Conservation (phyloP, 2,113 vertebrate genomes). For the Caranx ignobilis region DNA sequence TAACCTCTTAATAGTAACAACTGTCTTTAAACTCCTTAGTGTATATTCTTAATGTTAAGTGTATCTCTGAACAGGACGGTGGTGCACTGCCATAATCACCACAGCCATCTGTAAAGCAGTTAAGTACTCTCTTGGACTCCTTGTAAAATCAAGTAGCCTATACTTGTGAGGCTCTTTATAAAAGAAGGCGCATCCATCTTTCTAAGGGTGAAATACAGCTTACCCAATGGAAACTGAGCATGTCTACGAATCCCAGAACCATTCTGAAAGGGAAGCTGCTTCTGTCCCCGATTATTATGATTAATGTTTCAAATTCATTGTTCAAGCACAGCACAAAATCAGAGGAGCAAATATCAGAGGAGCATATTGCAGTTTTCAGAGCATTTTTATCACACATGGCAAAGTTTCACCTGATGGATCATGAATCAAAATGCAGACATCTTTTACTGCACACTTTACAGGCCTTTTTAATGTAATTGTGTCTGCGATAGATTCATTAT, state of each 20-base stretch:
- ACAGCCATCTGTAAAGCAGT: background rate
- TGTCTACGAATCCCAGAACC: conserved; percentile 17
- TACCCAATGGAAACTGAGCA: conserved; percentile 16
- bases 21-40: background rate
- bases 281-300: background rate
- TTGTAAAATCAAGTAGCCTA: conserved; percentile 10
- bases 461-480: conserved; percentile 26
- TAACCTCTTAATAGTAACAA: background rate
- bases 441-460: conserved; percentile 14
- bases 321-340: conserved; percentile 4
- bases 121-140: background rate
- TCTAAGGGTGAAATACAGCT: conserved; percentile 8
- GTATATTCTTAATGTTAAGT: conserved; percentile 17
- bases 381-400: background rate
- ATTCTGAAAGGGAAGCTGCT: background rate
- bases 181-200: conserved; percentile 6
- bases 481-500: conserved; percentile 29
- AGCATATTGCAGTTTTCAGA: background rate
- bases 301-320: conserved; percentile 1
- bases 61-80: conserved; percentile 22
- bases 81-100: conserved; percentile 36
- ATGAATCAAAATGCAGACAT: conserved; percentile 6
- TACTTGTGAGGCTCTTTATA: conserved; percentile 35
- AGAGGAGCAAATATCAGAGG: conserved; percentile 7
- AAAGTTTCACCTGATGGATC: background rate